phyloP scores from a whole-genome alignment of 2,888 invertebrate species.

The Trimorus sp. region DNA sequence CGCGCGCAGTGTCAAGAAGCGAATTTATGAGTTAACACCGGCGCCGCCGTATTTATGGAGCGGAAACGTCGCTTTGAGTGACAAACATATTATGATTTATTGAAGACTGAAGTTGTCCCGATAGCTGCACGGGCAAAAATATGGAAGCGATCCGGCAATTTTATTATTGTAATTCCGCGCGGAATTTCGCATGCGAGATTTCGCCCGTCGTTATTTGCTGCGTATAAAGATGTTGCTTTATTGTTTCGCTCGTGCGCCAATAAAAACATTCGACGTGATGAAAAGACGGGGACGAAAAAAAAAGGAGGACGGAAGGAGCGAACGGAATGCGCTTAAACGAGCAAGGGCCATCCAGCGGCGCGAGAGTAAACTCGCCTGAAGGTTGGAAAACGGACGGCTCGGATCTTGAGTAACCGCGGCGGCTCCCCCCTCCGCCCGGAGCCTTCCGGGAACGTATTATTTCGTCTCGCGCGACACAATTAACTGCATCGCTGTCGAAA shows the following conservation, averaged over 20 bases:
- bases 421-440: too few species aligned
- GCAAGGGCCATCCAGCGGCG: slow-evolving; percentile 11
- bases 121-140: slow-evolving; percentile 34
- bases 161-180: slow-evolving; percentile 55
- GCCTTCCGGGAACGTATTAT: slow-evolving; percentile 38
- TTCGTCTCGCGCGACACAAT: slow-evolving; percentile 52
- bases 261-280: slow-evolving; percentile 54
- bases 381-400: slow-evolving; percentile 40
- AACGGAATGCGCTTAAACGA: slow-evolving; percentile 50
- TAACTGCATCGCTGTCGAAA: slow-evolving; percentile 41
- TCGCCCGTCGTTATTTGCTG: slow-evolving; percentile 43
- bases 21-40: slow-evolving; percentile 25
- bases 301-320: slow-evolving; percentile 26
- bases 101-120: slow-evolving; percentile 25
- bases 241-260: slow-evolving; percentile 47
- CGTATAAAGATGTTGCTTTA: slow-evolving; percentile 56
- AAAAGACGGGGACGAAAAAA: slow-evolving; percentile 16
- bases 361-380: slow-evolving; percentile 50
- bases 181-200: slow-evolving; percentile 47
- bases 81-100: slow-evolving; percentile 55
- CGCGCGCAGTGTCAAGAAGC: slow-evolving; percentile 11
- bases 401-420: slow-evolving; percentile 59
- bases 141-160: slow-evolving; percentile 36
- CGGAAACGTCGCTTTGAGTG: slow-evolving; percentile 40
- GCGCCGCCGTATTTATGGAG: slow-evolving; percentile 11